Conservation (phyloP, 2,113 vertebrate species). For the Callospermophilus lateralis region DNA sequence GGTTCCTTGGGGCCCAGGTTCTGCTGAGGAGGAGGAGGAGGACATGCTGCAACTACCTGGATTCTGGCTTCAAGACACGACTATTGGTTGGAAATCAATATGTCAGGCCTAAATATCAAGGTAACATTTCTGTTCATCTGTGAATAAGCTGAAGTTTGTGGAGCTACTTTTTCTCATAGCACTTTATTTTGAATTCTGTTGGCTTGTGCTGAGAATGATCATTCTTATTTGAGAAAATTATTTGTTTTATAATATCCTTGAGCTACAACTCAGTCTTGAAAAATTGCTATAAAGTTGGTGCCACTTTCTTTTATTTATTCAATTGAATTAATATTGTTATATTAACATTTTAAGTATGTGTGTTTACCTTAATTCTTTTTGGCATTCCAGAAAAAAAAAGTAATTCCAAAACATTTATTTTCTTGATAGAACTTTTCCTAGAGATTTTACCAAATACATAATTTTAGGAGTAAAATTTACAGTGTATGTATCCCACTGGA, state of each 20-base stretch:
- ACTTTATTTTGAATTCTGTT: constrained; percentile 56
- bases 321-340: no score
- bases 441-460: constrained; percentile 66
- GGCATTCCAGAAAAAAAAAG: no score
- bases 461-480: constrained; percentile 61
- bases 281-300: constrained; percentile 84
- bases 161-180: constrained; percentile 26
- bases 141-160: constrained; percentile 27
- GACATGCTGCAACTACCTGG: no score
- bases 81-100: not conserved
- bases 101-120: constrained; percentile 46
- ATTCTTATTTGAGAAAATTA: constrained; percentile 72
- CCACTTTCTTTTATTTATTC: constrained; percentile 71
- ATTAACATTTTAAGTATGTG: no score
- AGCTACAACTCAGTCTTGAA: constrained; percentile 69
- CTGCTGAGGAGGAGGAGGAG: not conserved
- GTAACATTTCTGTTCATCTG: not conserved
- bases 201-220: constrained; percentile 66
- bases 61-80: no score
- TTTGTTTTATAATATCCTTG: constrained; percentile 79
- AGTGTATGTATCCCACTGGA: not conserved
- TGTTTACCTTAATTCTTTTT: no score
- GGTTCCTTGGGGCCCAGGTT: constrained; percentile 69
- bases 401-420: no score
- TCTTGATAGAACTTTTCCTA: not conserved